Evolutionary conservation across 2,113 vertebrate species (phyloP), one percentile per base, ranked within the genome.

Genomic region (Apteryx mantelli): DNA sequence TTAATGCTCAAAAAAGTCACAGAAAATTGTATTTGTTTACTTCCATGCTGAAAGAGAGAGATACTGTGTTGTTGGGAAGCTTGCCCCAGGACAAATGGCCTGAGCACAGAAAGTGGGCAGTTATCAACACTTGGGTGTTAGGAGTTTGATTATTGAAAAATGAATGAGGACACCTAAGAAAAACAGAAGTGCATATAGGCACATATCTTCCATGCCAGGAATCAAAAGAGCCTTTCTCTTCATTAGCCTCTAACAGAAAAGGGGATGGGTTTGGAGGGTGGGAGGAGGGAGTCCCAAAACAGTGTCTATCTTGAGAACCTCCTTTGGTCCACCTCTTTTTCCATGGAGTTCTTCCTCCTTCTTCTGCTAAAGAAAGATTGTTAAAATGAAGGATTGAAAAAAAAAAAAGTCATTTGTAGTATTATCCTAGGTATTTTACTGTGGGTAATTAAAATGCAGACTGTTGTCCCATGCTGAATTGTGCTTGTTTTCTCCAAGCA

Each of bases 121-220:
- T 69, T 75, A 84, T 84, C 64, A 53, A 84, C 13, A 25, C 6
- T 60, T 53, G 2, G 19, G 61, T 34, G 48, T 32, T 32, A 89
- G 19, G 71, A 82, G 4, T 69, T 89, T 64, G 42, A 68, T 73
- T 89, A 80, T 60, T 89, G 85, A 64, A 92, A 52, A 91, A 82
- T 12, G 9, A 89, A 85, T 48, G 11, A 58, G 4, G 2, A n/a
- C 30, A 5, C n/a, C 6, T 21, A 11, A 66, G 36, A 36, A 56
- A 13, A 58, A 52, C 81, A 86, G 66, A 82, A 36, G 1, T 82
- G 25, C 15, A 46, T 74, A 63, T 28, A 82, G 14, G 15, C 7
- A 71, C 2, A 7, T 61, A 28, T 79, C 75, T 84, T 82, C 28
- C n/a, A 46, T 68, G 4, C 2, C 17, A 75, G 17, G 9, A 40